Evolutionary conservation across 2,113 vertebrate species (phyloP).

Genomic region (Podarcis muralis): DNA sequence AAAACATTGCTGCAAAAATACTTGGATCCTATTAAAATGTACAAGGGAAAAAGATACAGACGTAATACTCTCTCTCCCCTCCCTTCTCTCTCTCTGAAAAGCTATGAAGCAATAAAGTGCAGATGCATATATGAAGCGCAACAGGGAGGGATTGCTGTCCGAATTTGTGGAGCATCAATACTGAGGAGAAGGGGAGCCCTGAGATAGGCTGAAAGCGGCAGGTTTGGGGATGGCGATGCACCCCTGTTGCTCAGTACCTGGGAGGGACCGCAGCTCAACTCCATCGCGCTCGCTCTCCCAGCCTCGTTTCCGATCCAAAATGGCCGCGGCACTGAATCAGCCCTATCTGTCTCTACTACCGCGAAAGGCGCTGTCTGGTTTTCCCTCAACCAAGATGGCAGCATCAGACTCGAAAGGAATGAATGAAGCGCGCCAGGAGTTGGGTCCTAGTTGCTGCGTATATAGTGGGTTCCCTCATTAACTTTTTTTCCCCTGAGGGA

Average conservation of each 20-base stretch:
- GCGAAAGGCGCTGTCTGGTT: not conserved
- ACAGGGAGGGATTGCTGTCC: not conserved
- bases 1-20: not conserved
- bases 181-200: not conserved
- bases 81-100: too few species aligned
- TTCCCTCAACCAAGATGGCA: slow-evolving; percentile 14
- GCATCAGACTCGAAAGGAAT: too few species aligned
- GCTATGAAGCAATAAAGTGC: too few species aligned
- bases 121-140: not conserved
- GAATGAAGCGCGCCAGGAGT: not conserved
- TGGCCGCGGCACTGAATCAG: not conserved
- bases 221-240: too few species aligned
- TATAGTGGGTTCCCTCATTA: too few species aligned
- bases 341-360: not conserved
- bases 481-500: too few species aligned
- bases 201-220: not conserved
- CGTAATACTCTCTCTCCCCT: not conserved
- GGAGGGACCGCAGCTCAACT: not conserved
- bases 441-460: not conserved
- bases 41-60: not conserved
- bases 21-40: not conserved
- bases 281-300: not conserved
- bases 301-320: slow-evolving; percentile 17
- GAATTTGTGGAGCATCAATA: not conserved
- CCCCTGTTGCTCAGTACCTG: not conserved